A percentile compares a stretch with the other conserved stretches of the same genome.
These are phyloP conservation scores for Macquaria ambigua DNA, from an alignment of 2,113 vertebrate species.

Conservation along the genomic window DNA sequence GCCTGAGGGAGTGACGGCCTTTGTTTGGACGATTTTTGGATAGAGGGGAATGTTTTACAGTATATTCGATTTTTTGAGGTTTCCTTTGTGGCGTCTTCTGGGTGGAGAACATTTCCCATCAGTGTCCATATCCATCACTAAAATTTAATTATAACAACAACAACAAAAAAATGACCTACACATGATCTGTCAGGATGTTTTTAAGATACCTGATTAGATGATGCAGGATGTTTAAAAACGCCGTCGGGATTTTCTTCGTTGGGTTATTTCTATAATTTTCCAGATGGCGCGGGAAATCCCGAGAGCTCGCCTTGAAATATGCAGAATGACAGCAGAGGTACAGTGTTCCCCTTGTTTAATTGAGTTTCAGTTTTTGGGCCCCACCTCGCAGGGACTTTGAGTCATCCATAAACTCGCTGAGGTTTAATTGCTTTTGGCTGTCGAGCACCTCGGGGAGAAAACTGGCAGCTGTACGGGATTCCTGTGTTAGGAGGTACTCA, in stretches of 20 bases:
- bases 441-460: constrained; percentile 53
- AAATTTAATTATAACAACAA: background rate
- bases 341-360: constrained; percentile 58
- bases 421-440: constrained; percentile 73
- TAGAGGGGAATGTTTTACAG: background rate
- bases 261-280: constrained; percentile 53
- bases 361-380: constrained; percentile 57
- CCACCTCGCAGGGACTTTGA: constrained; percentile 61
- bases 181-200: constrained; percentile 37
- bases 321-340: constrained; percentile 45
- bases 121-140: background rate
- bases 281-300: constrained; percentile 68
- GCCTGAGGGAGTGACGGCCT: background rate
- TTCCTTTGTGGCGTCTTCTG: constrained; percentile 1
- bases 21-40: no score
- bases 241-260: background rate
- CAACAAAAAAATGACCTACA: constrained; percentile 1
- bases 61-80: background rate
- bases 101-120: constrained; percentile 7
- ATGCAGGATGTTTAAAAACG: constrained; percentile 29
- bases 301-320: constrained; percentile 28
- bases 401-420: constrained; percentile 63
- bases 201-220: constrained; percentile 37
- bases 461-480: constrained; percentile 63
- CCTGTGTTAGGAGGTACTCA: constrained; percentile 58